A percentile compares a stretch with the other conserved stretches of the same genome.
Evolutionary conservation across 2,113 vertebrate species (phyloP).

Genomic region (Cercocebus atys): DNA sequence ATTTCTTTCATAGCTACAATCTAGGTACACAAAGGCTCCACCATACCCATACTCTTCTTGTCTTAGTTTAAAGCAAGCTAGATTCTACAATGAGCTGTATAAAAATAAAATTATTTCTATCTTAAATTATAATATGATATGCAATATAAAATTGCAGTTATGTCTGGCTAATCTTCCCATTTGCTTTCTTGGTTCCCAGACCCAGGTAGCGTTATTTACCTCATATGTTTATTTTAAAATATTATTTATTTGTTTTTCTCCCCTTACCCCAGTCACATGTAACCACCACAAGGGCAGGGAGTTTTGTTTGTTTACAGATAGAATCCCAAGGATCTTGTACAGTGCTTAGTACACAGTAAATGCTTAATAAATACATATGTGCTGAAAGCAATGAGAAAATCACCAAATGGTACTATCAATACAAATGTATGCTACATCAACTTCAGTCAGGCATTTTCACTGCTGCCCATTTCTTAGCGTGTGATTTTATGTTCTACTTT

Average conservation of each 20-base stretch:
- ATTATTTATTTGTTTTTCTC: background rate
- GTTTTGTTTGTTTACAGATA: background rate
- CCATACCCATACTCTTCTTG: background rate
- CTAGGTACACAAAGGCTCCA: background rate
- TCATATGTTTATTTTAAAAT: conserved; percentile 34
- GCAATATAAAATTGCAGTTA: background rate
- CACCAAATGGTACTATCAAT: background rate
- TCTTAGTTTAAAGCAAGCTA: conserved; percentile 13
- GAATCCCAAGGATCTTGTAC: background rate
- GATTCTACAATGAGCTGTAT: background rate
- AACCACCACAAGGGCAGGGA: background rate
- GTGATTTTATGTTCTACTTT: background rate
- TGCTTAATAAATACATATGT: background rate
- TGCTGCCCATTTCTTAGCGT: background rate
- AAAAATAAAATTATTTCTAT: conserved; percentile 10
- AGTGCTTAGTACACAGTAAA: background rate
- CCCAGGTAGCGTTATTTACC: background rate
- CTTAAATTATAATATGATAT: conserved; percentile 6
- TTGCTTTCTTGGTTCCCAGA: conserved; percentile 40
- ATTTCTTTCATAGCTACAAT: conserved; percentile 23
- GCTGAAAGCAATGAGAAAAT: conserved; percentile 17
- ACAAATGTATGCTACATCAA: background rate
- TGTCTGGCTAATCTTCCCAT: background rate
- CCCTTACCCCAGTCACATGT: background rate
- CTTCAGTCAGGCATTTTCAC: background rate